Conservation (phyloP, 2,113 vertebrate species). For the Otus sunia region DNA sequence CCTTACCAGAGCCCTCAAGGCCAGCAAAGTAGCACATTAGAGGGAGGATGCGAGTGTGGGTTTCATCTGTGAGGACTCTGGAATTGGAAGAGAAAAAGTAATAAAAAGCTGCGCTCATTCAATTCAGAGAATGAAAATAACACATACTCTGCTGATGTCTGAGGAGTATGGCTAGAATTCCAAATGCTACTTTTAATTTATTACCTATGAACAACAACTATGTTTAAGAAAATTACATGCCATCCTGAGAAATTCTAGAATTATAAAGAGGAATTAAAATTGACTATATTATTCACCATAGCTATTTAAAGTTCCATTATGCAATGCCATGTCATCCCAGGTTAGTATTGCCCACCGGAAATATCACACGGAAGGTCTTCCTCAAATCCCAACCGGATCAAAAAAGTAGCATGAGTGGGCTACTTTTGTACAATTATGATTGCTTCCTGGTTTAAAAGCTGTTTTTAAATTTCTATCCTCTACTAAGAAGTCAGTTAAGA, state of each 20-base stretch:
- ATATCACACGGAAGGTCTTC: background rate
- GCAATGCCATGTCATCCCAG: background rate
- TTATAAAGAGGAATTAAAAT: background rate
- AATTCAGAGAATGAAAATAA: background rate
- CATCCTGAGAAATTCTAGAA: background rate
- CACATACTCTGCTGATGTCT: background rate
- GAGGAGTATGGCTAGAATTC: background rate
- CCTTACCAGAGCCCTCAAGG: background rate
- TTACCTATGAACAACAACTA: background rate
- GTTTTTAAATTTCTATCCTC: background rate
- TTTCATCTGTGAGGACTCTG: background rate
- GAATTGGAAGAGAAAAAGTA: background rate
- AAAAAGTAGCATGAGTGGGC: background rate
- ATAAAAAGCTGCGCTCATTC: background rate
- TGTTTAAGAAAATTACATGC: background rate
- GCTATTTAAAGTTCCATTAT: background rate
- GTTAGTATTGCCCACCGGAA: background rate
- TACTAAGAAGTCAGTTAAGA: background rate
- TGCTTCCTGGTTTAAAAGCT: background rate
- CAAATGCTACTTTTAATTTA: background rate
- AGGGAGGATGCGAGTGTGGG: background rate
- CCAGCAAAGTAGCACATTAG: background rate
- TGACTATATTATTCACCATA: background rate
- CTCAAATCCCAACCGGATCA: background rate
- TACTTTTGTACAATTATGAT: background rate